Conservation (phyloP, 2,888 invertebrate species). For the Dusona sp. region DNA sequence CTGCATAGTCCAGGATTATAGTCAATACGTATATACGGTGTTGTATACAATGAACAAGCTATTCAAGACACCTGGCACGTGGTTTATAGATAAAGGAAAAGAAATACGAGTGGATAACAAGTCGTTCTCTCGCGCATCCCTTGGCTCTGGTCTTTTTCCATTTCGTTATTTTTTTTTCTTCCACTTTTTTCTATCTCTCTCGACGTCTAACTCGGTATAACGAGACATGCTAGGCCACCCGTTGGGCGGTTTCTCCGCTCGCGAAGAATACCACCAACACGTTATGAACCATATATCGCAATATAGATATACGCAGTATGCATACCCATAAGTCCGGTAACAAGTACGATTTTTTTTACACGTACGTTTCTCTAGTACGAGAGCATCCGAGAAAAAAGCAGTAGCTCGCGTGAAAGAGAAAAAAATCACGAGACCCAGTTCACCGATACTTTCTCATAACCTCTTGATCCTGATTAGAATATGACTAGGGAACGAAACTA, state of each 20-base stretch:
- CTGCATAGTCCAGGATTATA: not conserved
- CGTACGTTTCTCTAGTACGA: conserved; percentile 40
- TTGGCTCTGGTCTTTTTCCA: conserved; percentile 43
- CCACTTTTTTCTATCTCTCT: conserved; percentile 34
- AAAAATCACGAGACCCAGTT: conserved; percentile 76
- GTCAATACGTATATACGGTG: conserved; percentile 14
- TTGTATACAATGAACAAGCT: conserved; percentile 36
- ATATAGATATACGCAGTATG: conserved; percentile 10
- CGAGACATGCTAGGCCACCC: conserved; percentile 65
- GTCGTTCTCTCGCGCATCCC: conserved; percentile 67
- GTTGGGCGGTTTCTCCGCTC: conserved; percentile 60
- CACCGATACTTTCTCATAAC: conserved; percentile 83
- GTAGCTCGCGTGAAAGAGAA: conserved; percentile 60
- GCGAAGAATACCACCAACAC: conserved; percentile 49
- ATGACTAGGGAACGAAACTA: conserved; percentile 73
- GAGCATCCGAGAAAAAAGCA: conserved; percentile 48
- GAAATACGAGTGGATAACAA: conserved; percentile 80
- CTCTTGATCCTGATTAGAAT: conserved; percentile 85
- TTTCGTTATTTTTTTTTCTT: conserved; percentile 38
- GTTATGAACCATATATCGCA: not conserved
- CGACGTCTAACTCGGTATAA: conserved; percentile 57
- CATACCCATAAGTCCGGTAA: conserved; percentile 29
- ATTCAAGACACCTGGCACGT: conserved; percentile 79
- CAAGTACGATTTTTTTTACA: conserved; percentile 29
- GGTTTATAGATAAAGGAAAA: conserved; percentile 75